phyloP scores from a whole-genome alignment of 2,797 vertebrate species.

The Catostomus latipinnis region DNA sequence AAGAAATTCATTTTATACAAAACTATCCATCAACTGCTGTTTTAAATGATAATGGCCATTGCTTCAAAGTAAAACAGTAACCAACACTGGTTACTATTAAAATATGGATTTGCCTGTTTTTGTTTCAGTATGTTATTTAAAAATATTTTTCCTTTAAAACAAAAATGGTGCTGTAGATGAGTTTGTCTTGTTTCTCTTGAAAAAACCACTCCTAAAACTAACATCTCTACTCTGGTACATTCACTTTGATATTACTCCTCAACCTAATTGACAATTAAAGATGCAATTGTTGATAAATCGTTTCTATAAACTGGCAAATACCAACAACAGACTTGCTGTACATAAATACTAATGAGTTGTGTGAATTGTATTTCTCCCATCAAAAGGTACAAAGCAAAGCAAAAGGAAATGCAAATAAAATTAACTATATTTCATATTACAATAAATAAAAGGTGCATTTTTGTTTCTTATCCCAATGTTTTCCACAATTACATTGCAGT shows the following conservation, averaged over 20 bases:
- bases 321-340: slow-evolving; percentile 68
- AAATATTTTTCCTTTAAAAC: slow-evolving; percentile 49
- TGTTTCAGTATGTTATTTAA: slow-evolving; percentile 43
- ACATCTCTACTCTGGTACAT: slow-evolving; percentile 67
- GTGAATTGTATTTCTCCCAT: slow-evolving; percentile 65
- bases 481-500: background rate
- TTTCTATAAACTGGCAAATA: slow-evolving; percentile 88
- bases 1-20: slow-evolving; percentile 39
- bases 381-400: slow-evolving; percentile 60
- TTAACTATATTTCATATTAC: slow-evolving; percentile 69
- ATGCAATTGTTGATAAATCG: slow-evolving; percentile 85
- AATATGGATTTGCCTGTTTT: slow-evolving; percentile 47
- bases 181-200: slow-evolving; percentile 54
- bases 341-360: slow-evolving; percentile 68
- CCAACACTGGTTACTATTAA: slow-evolving; percentile 46
- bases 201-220: slow-evolving; percentile 59
- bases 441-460: slow-evolving; percentile 67
- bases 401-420: slow-evolving; percentile 76
- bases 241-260: slow-evolving; percentile 67
- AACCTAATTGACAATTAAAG: slow-evolving; percentile 67
- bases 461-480: slow-evolving; percentile 27
- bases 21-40: slow-evolving; percentile 69
- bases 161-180: slow-evolving; percentile 79
- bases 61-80: slow-evolving; percentile 49
- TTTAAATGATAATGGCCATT: slow-evolving; percentile 59